Percentiles rank a stretch among this genome's conserved stretches.
These are phyloP conservation scores for Spodoptera litura DNA, from an alignment of 1,140 invertebrate genomes.

Conservation along the genomic window DNA sequence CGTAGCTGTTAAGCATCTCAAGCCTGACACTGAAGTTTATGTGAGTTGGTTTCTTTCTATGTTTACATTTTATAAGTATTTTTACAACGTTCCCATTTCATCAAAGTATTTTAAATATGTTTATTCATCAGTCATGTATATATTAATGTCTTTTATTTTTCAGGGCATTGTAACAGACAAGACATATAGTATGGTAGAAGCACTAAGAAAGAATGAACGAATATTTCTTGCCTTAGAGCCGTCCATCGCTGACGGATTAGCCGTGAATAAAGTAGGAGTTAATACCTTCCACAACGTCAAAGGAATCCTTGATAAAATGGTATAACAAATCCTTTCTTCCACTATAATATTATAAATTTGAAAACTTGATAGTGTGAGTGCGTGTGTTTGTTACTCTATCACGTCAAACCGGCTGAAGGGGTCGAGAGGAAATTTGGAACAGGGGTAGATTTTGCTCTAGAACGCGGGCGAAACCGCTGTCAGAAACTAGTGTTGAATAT, in stretches of 20 bases:
- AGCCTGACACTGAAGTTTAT: conserved; percentile 86
- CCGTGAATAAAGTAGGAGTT: conserved; percentile 92
- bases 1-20: conserved; percentile 88
- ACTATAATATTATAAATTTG: too few species aligned
- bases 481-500: too few species aligned
- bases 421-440: too few species aligned
- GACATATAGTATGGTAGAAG: conserved; percentile 91
- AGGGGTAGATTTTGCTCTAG: too few species aligned
- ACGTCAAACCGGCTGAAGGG: too few species aligned
- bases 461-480: too few species aligned
- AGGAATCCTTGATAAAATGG: conserved; percentile 92
- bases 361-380: too few species aligned
- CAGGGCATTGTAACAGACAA: conserved; percentile 94
- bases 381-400: too few species aligned
- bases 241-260: conserved; percentile 94
- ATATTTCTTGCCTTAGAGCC: conserved; percentile 87
- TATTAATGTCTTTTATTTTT: not conserved
- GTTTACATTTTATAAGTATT: not conserved
- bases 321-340: conserved; percentile 62
- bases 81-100: too few species aligned
- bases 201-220: conserved; percentile 89
- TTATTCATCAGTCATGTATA: too few species aligned
- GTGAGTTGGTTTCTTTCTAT: conserved; percentile 54
- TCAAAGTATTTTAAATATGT: too few species aligned
- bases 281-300: conserved; percentile 92